A percentile compares a stretch with the other conserved stretches of the same genome.
phyloP scores from a whole-genome alignment of 2,888 invertebrate species.

The Melanostoma mellinum region DNA sequence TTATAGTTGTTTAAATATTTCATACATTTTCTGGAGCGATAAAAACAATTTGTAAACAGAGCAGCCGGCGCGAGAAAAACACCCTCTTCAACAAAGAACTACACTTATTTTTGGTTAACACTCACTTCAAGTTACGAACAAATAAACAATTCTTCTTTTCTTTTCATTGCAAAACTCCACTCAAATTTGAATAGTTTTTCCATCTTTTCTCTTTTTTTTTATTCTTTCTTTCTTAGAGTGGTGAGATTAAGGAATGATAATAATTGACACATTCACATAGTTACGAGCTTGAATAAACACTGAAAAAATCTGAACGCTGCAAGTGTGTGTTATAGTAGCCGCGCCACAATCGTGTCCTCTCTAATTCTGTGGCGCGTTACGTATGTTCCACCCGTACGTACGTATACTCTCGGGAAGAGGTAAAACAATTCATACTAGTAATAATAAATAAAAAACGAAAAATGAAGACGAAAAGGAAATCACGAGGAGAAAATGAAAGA shows the following conservation, averaged over 20 bases:
- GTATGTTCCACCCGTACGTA: conserved; percentile 58
- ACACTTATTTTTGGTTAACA: conserved; percentile 34
- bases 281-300: conserved; percentile 72
- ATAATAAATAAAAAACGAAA: conserved; percentile 72
- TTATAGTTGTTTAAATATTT: conserved; percentile 13
- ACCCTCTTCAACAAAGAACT: conserved; percentile 28
- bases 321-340: conserved; percentile 69
- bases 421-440: conserved; percentile 70
- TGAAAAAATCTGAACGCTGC: conserved; percentile 67
- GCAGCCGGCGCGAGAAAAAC: conserved; percentile 42
- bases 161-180: conserved; percentile 14
- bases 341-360: conserved; percentile 66
- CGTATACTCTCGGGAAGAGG: conserved; percentile 67
- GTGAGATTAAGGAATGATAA: conserved; percentile 59
- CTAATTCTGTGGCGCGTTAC: conserved; percentile 71
- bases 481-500: conserved; percentile 69
- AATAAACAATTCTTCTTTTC: conserved; percentile 28
- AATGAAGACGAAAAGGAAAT: conserved; percentile 70
- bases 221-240: conserved; percentile 13
- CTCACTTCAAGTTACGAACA: conserved; percentile 21
- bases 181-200: conserved; percentile 4
- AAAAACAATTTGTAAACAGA: conserved; percentile 60
- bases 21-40: conserved; percentile 30
- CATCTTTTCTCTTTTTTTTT: conserved; percentile 3
- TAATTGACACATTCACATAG: conserved; percentile 73